These are phyloP conservation scores for Halesus radiatus DNA, from an alignment of 1,140 invertebrate species.

Conservation along the genomic window DNA sequence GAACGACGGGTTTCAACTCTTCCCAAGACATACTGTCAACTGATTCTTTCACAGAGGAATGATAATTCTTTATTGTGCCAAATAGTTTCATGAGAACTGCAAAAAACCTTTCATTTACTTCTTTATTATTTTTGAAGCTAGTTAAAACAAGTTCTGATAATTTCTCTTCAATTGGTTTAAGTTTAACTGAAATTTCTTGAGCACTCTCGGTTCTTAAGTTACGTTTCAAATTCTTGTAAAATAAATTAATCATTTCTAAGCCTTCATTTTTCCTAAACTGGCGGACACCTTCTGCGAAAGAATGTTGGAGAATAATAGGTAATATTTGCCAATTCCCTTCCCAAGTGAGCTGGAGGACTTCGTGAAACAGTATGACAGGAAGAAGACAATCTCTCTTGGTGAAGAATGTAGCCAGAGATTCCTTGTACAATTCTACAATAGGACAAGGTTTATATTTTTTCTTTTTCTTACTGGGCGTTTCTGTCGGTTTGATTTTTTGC, in stretches of 20 bases:
- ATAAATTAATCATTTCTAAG: constrained; percentile 73
- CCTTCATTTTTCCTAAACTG: constrained; percentile 77
- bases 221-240: constrained; percentile 72
- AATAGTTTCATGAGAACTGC: constrained; percentile 50
- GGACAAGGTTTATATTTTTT: constrained; percentile 63
- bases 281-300: constrained; percentile 74
- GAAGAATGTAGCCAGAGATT: constrained; percentile 73
- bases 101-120: constrained; percentile 52
- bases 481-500: constrained; percentile 63
- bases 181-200: constrained; percentile 36
- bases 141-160: constrained; percentile 38
- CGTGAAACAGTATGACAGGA: constrained; percentile 76
- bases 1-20: constrained; percentile 38
- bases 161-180: constrained; percentile 42
- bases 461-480: constrained; percentile 60
- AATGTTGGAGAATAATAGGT: constrained; percentile 70
- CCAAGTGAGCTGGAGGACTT: constrained; percentile 75
- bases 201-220: constrained; percentile 42
- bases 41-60: constrained; percentile 37
- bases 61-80: constrained; percentile 46
- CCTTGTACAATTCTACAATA: constrained; percentile 68
- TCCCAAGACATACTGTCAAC: constrained; percentile 45
- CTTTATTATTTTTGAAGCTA: constrained; percentile 26
- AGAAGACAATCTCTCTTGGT: constrained; percentile 75
- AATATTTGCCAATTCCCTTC: constrained; percentile 72